Evolutionary conservation across 2,113 vertebrate species (phyloP).

Genomic region (Manacus vitellinus): DNA sequence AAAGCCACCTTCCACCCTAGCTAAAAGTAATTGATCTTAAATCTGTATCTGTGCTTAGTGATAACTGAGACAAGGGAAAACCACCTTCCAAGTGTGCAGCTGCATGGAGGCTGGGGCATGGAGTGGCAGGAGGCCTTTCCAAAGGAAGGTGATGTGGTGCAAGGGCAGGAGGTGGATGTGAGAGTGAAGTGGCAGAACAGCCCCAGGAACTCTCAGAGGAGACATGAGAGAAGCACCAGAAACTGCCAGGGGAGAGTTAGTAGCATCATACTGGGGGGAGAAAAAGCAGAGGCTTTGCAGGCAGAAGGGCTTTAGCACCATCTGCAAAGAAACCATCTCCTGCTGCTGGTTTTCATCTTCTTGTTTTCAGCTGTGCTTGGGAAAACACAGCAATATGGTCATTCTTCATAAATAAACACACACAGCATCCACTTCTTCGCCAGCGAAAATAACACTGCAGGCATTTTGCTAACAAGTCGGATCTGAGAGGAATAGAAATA

Average conservation of each 20-base stretch:
- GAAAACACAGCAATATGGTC: not conserved
- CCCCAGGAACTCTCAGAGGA: not conserved
- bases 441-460: not conserved
- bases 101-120: not conserved
- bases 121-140: not conserved
- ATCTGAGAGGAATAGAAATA: not conserved
- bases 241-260: not conserved
- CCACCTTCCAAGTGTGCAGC: not conserved
- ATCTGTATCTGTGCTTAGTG: not conserved
- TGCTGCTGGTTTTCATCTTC: not conserved
- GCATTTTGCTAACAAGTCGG: not conserved
- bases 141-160: not conserved
- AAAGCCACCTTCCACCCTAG: not conserved
- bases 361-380: not conserved
- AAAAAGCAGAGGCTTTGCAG: not conserved
- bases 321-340: not conserved
- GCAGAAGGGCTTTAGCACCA: not conserved
- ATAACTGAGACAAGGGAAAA: not conserved
- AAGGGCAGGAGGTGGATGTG: not conserved
- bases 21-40: not conserved
- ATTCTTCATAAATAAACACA: not conserved
- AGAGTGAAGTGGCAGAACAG: not conserved
- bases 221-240: not conserved
- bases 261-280: not conserved
- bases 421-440: not conserved